Conservation (phyloP, 2,888 invertebrate genomes). For the Clepsis dumicolana region DNA sequence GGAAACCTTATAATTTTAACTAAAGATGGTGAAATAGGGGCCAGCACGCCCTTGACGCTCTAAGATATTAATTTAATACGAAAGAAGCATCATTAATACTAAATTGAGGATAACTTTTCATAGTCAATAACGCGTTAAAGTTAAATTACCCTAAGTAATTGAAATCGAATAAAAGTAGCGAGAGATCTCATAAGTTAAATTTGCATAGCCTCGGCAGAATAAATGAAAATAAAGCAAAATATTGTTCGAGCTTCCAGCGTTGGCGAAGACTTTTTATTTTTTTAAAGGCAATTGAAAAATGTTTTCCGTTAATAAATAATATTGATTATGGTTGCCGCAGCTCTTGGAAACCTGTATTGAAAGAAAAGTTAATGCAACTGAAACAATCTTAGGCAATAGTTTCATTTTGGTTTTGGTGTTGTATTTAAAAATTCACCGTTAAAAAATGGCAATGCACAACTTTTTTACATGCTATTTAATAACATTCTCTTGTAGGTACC, state of each 20-base stretch:
- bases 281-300: conserved; percentile 19
- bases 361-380: no score
- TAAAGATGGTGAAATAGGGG: no score
- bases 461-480: no score
- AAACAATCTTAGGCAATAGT: no score
- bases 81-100: no score
- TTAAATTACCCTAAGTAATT: conserved; percentile 1
- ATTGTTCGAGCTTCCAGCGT: conserved; percentile 22
- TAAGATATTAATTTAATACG: no score
- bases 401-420: no score
- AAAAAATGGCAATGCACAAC: no score
- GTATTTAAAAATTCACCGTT: no score
- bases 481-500: no score
- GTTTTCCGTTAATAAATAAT: not conserved
- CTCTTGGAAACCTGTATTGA: not conserved
- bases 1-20: no score
- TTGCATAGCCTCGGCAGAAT: conserved; percentile 32
- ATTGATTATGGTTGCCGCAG: conserved; percentile 8
- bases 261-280: conserved; percentile 25
- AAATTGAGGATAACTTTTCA: not conserved
- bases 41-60: no score
- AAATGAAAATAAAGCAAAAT: conserved; percentile 39
- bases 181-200: conserved; percentile 24
- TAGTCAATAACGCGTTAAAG: not conserved
- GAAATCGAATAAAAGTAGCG: conserved; percentile 16